Base-by-base conservation (phyloP, 2,888 invertebrate species). In the Kuschelorhynchus macadamiae region DNA sequence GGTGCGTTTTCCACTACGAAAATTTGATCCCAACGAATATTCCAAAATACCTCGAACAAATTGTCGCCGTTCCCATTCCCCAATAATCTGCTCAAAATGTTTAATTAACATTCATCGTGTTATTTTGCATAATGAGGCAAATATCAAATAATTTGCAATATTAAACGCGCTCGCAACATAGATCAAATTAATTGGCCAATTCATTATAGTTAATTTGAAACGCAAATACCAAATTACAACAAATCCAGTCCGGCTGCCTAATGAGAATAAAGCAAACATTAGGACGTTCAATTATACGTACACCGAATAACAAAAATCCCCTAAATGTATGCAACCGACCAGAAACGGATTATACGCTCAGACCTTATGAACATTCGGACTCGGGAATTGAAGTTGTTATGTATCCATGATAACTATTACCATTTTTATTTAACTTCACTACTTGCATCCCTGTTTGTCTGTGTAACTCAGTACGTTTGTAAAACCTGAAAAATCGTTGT, bases 141-240 rank as follows among this genome's bases (percentile, higher is more conserved):
- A 71, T 71, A 65, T 64, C 60, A 47, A 69, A 69, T 69, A 69
- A 64, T 60, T 69, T 30, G 55, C 33, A 55, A 56, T 44, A 64
- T 49, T 53, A 69, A 57, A 44, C 60, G 32, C 50, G 59, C n/a
- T 50, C 39, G 68, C 41, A 60, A 39, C 77, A 81, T 81, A 79
- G 78, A 81, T 82, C 81, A 82, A 80, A 76, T 75, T 82, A 82
- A 83, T 81, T 80, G 77, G 75, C 78, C 81, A 80, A 83, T 83
- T 82, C 81, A 82, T 82, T 81, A 82, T 82, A 80, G 81, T 81
- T 82, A 82, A 82, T 82, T 82, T 78, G 81, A 78, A 81, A 78
- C 77, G 81, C 79, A 82, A 82, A 82, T 81, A 82, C 79, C 77
- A 75, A 79, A 81, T 81, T 81, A 81, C 80, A 81, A 80, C 81